A percentile compares a stretch with the other conserved stretches of the same genome.
phyloP scores from a whole-genome alignment of 2,888 invertebrate genomes.

The Sturmia bella region DNA sequence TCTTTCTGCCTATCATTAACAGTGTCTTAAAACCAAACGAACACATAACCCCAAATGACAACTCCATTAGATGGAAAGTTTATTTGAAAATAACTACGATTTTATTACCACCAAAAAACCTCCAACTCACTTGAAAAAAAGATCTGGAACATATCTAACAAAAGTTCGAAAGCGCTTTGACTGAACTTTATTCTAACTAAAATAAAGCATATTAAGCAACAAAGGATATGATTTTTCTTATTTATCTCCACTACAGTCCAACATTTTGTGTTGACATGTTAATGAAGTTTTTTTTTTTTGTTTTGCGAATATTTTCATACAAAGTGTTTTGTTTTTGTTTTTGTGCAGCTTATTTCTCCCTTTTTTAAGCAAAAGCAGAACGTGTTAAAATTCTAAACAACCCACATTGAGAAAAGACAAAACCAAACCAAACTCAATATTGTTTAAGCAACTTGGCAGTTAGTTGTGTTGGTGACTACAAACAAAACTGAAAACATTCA shows the following conservation, averaged over 20 bases:
- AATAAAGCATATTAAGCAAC: slow-evolving; percentile 33
- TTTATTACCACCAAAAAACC: slow-evolving; percentile 46
- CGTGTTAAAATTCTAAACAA: slow-evolving; percentile 52
- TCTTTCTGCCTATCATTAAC: too few species aligned
- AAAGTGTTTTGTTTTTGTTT: slow-evolving; percentile 38
- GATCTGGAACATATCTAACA: slow-evolving; percentile 29
- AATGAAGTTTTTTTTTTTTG: slow-evolving; percentile 67
- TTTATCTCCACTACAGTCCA: too few species aligned
- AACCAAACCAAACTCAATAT: slow-evolving; percentile 14
- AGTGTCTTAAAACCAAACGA: too few species aligned
- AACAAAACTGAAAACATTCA: slow-evolving; percentile 41
- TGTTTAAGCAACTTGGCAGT: slow-evolving; percentile 53
- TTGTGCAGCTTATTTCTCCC: too few species aligned
- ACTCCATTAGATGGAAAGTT: slow-evolving; percentile 46
- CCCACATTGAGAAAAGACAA: slow-evolving; percentile 27
- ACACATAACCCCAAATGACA: slow-evolving; percentile 18
- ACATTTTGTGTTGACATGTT: slow-evolving; percentile 71
- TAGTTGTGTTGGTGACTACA: slow-evolving; percentile 58
- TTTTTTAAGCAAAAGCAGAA: slow-evolving; percentile 10
- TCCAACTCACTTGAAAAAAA: slow-evolving; percentile 45
- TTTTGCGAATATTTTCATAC: slow-evolving; percentile 31
- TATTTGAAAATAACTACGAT: slow-evolving; percentile 47
- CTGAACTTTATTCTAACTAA: slow-evolving; percentile 30
- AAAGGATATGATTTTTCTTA: slow-evolving; percentile 22
- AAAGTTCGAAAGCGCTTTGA: slow-evolving; percentile 38